Evolutionary conservation across 2,888 invertebrate genomes (phyloP), one percentile per base, ranked within the genome.

Genomic region (Pterobdella sp.): DNA sequence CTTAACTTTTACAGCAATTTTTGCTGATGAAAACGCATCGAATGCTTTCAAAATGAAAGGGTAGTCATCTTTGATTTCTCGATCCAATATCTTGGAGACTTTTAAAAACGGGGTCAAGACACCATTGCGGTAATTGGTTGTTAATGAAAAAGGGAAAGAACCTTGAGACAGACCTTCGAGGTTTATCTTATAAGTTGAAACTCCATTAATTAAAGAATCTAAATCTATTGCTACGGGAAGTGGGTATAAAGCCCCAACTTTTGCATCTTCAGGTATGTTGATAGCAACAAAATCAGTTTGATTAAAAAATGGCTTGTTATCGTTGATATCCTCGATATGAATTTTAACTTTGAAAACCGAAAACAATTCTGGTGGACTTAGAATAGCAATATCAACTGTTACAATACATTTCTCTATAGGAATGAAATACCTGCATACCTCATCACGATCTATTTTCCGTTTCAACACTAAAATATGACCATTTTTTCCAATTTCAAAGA

Each of bases 1-100:
- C 34, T 73, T 70, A 49, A 82, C 78, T 29, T 74, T 72, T 7
- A 83, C 78, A 22, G 1, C 18, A 32, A 70, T 49, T 42, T 42
- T 22, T 42, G 49, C 49, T 7, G 49, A 42, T 42, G 49, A 42
- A 42, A 42, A 22, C 7, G 49, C 49, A 42, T 42, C 49, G 7
- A 14, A 14, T 42, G 49, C 49, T 14, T 14, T 22, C 22, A 42
- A 42, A 7, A 42, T 42, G 22, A 42, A 42, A 7, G 10, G 7
- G 49, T 42, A 42, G 10, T 22, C 22, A 22, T 42, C 49, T 22
- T 14, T 22, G 7, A 14, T 22, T 14, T 42, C 49, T 42, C 49
- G 7, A 22, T 42, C 49, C 22, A 42, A 22, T 42, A 14, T 42
- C 49, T 42, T 42, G 10, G 49, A 42, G 49, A 42, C 22, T 42